phyloP scores from a whole-genome alignment of 2,888 invertebrate genomes.

The Drosophila aldrichi region DNA sequence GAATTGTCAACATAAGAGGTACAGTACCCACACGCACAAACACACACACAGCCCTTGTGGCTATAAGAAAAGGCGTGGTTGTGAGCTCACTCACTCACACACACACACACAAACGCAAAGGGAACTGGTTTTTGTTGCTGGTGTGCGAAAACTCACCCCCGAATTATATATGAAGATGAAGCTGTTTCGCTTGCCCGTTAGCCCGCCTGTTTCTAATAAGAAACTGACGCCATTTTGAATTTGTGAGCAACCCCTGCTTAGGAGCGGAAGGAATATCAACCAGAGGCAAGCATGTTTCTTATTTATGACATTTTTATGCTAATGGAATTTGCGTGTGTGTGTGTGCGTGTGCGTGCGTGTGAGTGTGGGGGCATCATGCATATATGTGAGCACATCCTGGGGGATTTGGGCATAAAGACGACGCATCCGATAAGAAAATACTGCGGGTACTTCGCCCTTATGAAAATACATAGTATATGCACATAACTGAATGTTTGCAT shows the following conservation, averaged over 20 bases:
- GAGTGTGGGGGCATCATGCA: conserved; percentile 14
- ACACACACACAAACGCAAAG: conserved; percentile 1
- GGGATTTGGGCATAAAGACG: conserved; percentile 55
- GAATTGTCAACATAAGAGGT: conserved; percentile 38
- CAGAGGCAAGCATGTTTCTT: conserved; percentile 65
- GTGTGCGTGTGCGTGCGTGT: conserved; percentile 22
- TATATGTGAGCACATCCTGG: conserved; percentile 28
- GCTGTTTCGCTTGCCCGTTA: conserved; percentile 14
- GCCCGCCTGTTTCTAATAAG: conserved; percentile 81
- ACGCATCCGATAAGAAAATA: conserved; percentile 68
- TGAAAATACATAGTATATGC: not conserved
- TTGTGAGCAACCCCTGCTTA: conserved; percentile 62
- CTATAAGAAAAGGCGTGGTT: conserved; percentile 70
- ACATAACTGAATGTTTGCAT: not conserved
- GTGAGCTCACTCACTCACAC: conserved; percentile 26
- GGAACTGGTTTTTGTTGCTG: conserved; percentile 59
- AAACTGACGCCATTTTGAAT: conserved; percentile 83
- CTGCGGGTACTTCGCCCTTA: conserved; percentile 38
- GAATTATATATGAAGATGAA: conserved; percentile 56
- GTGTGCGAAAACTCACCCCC: conserved; percentile 72
- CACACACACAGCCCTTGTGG: conserved; percentile 7
- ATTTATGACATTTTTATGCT: conserved; percentile 82
- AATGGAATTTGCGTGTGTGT: conserved; percentile 62
- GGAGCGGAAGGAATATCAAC: conserved; percentile 50
- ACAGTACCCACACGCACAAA: conserved; percentile 58